Base-by-base conservation (phyloP, 2,113 vertebrate species). In the Equus przewalskii region DNA sequence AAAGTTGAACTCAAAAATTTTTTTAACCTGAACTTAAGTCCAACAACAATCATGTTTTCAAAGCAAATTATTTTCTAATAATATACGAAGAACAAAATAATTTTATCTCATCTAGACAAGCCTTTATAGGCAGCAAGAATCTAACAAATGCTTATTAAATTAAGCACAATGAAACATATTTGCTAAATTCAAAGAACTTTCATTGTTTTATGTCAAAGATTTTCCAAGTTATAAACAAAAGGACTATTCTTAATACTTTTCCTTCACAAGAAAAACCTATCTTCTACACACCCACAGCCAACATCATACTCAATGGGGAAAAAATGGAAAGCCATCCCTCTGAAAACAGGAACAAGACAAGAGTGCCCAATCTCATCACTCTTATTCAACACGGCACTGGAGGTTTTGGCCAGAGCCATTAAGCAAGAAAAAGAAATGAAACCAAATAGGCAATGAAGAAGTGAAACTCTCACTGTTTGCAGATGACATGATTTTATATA, bases 11-110 rank as follows among this genome's bases (percentile, higher is more conserved):
- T 96, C 16, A 91, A 91, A 75, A 75, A 11, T 8, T 36, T 36
- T 54, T 69, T 81, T 58, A 90, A 85, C 46, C 78, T 82, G 81
- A 92, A 81, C 44, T 51, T 88, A 4, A 93, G 62, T 75, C 28
- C 84, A 91, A 64, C 44, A 95, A 88, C 24, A 81, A 93, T 67
- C 12, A 88, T 30, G 7, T 70, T 96, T 88, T 88, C 46, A 64
- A 91, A 92, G 46, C 24, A 67, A 95, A 28, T 67, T 87, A 80
- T 62, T 86, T 96, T 60, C 49, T 46, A 95, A 24, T 89, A 86
- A 60, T 60, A 81, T 14, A 89, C 9, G 28, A 92, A 85, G 8
- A 91, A 13, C 22, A 65, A 30, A 60, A 69, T 85, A 78, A 72
- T 54, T 82, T 58, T 75, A 84, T 62, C 65, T 54, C 28, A 89